Conservation (phyloP, 1,140 invertebrate genomes). For the Parasteatoda tepidariorum region DNA sequence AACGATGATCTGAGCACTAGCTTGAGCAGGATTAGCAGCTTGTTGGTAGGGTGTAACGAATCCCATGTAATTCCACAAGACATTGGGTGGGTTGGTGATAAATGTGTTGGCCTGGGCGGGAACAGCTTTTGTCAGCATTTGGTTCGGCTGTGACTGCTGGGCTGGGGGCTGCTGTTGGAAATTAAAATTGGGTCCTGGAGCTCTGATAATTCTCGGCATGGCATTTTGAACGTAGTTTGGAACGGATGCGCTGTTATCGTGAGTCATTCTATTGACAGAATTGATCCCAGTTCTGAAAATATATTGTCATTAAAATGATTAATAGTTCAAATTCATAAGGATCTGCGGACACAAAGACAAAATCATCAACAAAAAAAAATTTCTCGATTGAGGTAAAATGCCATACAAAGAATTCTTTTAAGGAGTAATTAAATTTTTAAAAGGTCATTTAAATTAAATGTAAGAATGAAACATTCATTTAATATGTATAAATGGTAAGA, state of each 20-base stretch:
- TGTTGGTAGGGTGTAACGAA: conserved; percentile 53
- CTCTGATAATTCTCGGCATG: conserved; percentile 1
- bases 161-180: background rate
- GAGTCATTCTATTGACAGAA: conserved; percentile 18
- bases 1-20: background rate
- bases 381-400: too few relatives aligned
- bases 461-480: too few relatives aligned
- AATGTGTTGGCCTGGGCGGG: background rate
- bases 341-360: too few relatives aligned
- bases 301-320: too few relatives aligned
- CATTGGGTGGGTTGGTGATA: conserved; percentile 18
- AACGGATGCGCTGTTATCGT: conserved; percentile 15
- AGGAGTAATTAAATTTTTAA: too few relatives aligned
- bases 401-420: too few relatives aligned
- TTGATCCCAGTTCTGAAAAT: conserved; percentile 13
- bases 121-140: conserved; percentile 5
- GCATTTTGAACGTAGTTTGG: conserved; percentile 24
- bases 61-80: conserved; percentile 55
- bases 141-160: conserved; percentile 6
- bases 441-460: too few relatives aligned
- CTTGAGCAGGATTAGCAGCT: background rate
- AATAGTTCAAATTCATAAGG: too few relatives aligned
- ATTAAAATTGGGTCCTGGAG: conserved; percentile 19
- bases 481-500: too few relatives aligned
- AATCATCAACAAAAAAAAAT: too few relatives aligned